These are phyloP conservation scores for Pleuronectes platessa DNA, from an alignment of 2,113 vertebrate species.

Conservation along the genomic window DNA sequence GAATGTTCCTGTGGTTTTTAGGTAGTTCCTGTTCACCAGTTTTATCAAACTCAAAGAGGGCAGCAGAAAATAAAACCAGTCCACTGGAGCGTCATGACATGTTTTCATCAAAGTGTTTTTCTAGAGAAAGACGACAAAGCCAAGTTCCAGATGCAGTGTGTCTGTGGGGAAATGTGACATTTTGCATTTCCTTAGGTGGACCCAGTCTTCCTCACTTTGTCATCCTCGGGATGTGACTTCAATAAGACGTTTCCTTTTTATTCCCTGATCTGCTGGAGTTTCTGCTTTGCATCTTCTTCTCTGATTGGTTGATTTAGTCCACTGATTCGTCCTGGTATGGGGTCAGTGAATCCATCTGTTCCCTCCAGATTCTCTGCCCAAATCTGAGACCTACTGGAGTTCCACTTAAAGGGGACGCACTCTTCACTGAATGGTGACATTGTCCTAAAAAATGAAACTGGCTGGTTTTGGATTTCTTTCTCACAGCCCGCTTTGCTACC, in stretches of 20 bases:
- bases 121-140: constrained; percentile 10
- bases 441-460: constrained; percentile 7
- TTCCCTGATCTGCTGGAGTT: constrained; percentile 18
- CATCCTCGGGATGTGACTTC: constrained; percentile 55
- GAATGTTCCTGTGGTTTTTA: constrained; percentile 7
- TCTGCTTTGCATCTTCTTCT: constrained; percentile 23
- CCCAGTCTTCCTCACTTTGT: constrained; percentile 48
- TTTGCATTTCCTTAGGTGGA: constrained; percentile 49
- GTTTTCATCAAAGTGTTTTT: not conserved
- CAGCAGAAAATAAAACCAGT: not conserved
- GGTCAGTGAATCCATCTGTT: constrained; percentile 67
- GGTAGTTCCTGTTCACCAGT: constrained; percentile 13
- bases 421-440: constrained; percentile 10
- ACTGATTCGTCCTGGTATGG: constrained; percentile 33
- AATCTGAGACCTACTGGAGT: constrained; percentile 52
- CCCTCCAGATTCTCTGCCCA: constrained; percentile 46
- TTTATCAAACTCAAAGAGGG: not conserved
- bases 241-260: constrained; percentile 40
- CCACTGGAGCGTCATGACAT: not conserved
- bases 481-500: constrained; percentile 5
- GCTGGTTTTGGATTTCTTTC: constrained; percentile 30
- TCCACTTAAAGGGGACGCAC: constrained; percentile 50
- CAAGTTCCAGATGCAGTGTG: constrained; percentile 22
- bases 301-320: constrained; percentile 42
- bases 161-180: constrained; percentile 39